Conservation (phyloP, 37 sponge, comb jelly and placozoan species). For the Crambe crambe region DNA sequence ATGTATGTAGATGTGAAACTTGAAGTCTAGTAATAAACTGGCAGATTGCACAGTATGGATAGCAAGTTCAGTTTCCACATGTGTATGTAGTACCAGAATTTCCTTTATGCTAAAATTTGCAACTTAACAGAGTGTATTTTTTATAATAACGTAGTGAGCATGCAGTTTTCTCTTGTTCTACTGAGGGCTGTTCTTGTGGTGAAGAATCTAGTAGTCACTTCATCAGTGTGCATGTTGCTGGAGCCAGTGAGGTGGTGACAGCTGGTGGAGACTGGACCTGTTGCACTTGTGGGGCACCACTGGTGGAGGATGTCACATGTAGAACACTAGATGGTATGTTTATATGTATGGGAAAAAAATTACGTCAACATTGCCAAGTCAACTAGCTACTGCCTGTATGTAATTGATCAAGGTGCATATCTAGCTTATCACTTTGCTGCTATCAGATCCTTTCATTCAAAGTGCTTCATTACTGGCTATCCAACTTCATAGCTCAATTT, state of each 20-base stretch:
- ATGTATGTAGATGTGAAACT: too few species aligned
- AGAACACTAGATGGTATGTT: conserved; percentile 13
- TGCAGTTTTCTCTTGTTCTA: conserved; percentile 47
- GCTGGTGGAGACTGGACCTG: background rate
- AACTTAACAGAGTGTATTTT: background rate
- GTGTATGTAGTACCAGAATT: background rate
- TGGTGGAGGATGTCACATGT: conserved; percentile 42
- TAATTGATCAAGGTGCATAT: too few species aligned
- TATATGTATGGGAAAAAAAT: background rate
- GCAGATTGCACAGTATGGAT: too few species aligned
- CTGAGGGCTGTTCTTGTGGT: conserved; percentile 17
- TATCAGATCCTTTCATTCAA: background rate
- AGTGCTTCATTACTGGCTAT: too few species aligned
- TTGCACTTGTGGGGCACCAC: background rate
- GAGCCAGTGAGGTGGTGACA: conserved; percentile 50
- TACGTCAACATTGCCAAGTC: background rate
- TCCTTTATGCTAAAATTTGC: too few species aligned
- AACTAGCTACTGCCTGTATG: too few species aligned
- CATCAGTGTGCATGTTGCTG: conserved; percentile 54
- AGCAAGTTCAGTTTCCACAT: too few species aligned
- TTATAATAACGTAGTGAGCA: conserved; percentile 20
- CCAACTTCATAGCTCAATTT: too few species aligned
- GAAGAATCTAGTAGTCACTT: background rate
- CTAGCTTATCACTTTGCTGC: too few species aligned
- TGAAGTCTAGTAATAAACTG: too few species aligned